Evolutionary conservation across 2,888 invertebrate genomes (phyloP), one percentile per base, ranked within the genome.

Genomic region (Agelastica alni): DNA sequence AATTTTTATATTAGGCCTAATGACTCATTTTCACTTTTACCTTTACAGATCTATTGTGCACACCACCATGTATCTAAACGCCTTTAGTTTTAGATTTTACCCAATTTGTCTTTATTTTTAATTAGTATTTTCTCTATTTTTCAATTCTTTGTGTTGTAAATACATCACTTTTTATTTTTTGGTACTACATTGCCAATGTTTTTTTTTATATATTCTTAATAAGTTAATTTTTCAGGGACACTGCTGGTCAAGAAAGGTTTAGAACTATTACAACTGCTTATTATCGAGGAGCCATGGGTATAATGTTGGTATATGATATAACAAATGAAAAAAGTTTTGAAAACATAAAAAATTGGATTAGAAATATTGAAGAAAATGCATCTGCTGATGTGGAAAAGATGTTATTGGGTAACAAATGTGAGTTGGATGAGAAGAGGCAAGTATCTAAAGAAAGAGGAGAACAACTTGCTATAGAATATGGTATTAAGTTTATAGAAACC

Each of bases 231-330:
- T 53, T 57, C 45, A 53, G 58, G 97, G 98, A 98, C 76, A 98
- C 98, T 51, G 98, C 98, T 32, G 98, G 99, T 1, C 98, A 99
- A 78, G 99, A 99, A 78, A 84, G 98, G 73, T 99, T 99, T 82
- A 86, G 97, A 68, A 99, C 98, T 60, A 99, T 99, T 68, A 99
- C 98, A 49, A 99, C 98, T 56, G 97, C 98, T n/a, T 99, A 99
- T 77, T 99, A 99, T 80, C 86, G 99, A 67, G 99, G 98, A 43
- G 98, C 98, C 34, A 99, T 99, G 97, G 99, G 99, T 58, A 99
- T 99, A 66, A 96, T 98, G 95, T 83, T 98, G 64, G 97, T 97
- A 30, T 99, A 99, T 78, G 99, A 99, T 79, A 97, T 99, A 66
- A 98, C 98, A 69, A 97, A 96, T 80, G 97, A 96, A 75, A 97